Base-by-base conservation (phyloP, 1,140 invertebrate species). In the Nasonia giraulti region DNA sequence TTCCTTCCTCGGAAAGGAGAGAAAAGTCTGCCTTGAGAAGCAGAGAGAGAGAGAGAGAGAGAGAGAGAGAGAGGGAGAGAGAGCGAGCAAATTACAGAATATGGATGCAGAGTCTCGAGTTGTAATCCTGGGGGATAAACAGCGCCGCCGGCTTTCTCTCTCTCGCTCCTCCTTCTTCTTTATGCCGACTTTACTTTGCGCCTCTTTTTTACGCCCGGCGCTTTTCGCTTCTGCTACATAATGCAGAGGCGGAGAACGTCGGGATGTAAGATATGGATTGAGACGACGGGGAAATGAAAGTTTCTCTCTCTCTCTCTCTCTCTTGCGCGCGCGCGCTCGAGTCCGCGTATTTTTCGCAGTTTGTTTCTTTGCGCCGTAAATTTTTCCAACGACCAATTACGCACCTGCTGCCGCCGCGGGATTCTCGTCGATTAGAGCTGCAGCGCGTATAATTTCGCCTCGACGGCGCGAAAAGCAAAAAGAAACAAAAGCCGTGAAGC, bases 111-210 rank as follows among this genome's bases (percentile, higher is more conserved):
- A 89, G 88, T 88, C 87, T 86, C 82, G 88, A 88, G 86, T 86
- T 80, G 83, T 87, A 90, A 90, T 89, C 89, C 89, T 82, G 82
- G 79, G 84, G 83, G 89, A 91, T 90, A 89, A 91, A 90, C 89
- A 88, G 86, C 55, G 55, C 87, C 62, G 31, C 86, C 83, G 62
- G 31, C 76, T 47, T 50, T 31, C 75, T 76, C 80, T 76, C 80
- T 73, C 75, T 85, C 81, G 75, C 31, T 17, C 11, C 55, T 73
- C 27, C n/a, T 75, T 78, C 78, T 85, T 82, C 86, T 87, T 82
- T 75, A 37, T 76, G 33, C 73, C 71, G 33, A 50, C 84, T 75
- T n/a, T 62, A 62, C 44, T 62, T 62, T 62, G 55, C 55, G 55
- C 55, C 6, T 62, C 55, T 62, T 27, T 55, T 50, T 33, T 37